Evolutionary conservation across 2,797 vertebrate species (phyloP).

Genomic region (Setipinna tenuifilis): DNA sequence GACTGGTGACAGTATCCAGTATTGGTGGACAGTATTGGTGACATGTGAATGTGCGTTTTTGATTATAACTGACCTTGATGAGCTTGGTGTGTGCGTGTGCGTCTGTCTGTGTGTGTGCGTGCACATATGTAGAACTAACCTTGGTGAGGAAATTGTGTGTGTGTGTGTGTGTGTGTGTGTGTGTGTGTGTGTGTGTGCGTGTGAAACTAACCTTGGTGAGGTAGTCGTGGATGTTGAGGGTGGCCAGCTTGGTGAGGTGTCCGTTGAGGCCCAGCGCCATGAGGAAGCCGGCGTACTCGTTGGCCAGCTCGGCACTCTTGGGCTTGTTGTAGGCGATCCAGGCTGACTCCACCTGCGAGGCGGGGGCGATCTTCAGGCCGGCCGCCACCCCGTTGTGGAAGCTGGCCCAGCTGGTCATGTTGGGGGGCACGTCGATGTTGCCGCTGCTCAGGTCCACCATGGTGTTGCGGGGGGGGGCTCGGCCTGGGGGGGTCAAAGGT

Average conservation of each 20-base stretch:
- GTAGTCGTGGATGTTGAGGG: constrained; percentile 96
- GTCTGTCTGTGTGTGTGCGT: neutral
- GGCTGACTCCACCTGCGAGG: constrained; percentile 94
- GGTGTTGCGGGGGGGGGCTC: constrained; percentile 92
- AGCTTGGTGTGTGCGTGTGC: neutral
- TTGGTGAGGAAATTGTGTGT: neutral
- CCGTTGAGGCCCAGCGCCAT: constrained; percentile 97
- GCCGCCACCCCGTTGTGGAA: constrained; percentile 98
- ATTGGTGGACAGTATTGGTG: too few species aligned
- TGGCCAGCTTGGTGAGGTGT: constrained; percentile 95
- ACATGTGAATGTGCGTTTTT: neutral
- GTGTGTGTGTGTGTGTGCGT: constrained; percentile 10
- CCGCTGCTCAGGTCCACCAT: constrained; percentile 96
- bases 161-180: neutral
- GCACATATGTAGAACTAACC: neutral
- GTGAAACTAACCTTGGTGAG: constrained; percentile 86
- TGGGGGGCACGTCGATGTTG: constrained; percentile 96
- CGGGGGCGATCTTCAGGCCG: constrained; percentile 93
- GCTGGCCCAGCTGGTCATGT: constrained; percentile 98
- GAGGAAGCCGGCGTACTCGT: constrained; percentile 97
- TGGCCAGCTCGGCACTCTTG: constrained; percentile 91
- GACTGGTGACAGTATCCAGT: too few species aligned
- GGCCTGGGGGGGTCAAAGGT: constrained; percentile 70
- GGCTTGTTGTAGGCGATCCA: constrained; percentile 99
- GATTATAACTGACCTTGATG: too few species aligned